Conservation (phyloP, 1,140 invertebrate genomes). For the Belonocnema kinseyi region DNA sequence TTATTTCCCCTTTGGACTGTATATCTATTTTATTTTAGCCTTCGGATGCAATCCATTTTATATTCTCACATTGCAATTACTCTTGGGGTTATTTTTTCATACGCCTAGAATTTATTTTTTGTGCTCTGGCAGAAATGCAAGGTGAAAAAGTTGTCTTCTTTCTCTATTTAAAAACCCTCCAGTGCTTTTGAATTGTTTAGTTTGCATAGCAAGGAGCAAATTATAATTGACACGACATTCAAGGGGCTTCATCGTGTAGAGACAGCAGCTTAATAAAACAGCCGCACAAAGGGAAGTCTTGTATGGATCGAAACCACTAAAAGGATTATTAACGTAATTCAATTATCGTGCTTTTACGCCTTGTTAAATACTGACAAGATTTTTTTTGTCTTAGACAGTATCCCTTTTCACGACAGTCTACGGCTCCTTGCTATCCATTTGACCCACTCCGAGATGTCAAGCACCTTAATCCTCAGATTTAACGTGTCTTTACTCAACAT, state of each 20-base stretch:
- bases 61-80: too few relatives aligned
- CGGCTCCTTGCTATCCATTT: constrained; percentile 20
- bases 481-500: constrained; percentile 8
- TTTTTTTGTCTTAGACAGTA: constrained; percentile 16
- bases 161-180: too few relatives aligned
- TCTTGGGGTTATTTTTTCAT: too few relatives aligned
- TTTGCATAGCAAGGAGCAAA: constrained; percentile 17
- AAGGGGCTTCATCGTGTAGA: constrained; percentile 27
- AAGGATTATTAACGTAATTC: constrained; percentile 32
- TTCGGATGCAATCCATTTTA: too few relatives aligned
- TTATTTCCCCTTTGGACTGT: too few relatives aligned
- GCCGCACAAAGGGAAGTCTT: constrained; percentile 25
- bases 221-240: constrained; percentile 28
- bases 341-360: constrained; percentile 14
- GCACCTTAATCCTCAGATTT: constrained; percentile 24
- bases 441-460: constrained; percentile 30
- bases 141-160: too few relatives aligned
- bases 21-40: too few relatives aligned
- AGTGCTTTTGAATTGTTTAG: constrained; percentile 21
- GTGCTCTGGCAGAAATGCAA: too few relatives aligned
- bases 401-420: constrained; percentile 23
- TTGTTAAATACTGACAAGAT: constrained; percentile 9
- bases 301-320: constrained; percentile 24
- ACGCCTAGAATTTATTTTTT: too few relatives aligned
- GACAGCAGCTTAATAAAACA: constrained; percentile 30